A percentile compares a stretch with the other conserved stretches of the same genome.
Conservation (phyloP, 1,140 invertebrate genomes). For the Rhysida immarginata region DNA sequence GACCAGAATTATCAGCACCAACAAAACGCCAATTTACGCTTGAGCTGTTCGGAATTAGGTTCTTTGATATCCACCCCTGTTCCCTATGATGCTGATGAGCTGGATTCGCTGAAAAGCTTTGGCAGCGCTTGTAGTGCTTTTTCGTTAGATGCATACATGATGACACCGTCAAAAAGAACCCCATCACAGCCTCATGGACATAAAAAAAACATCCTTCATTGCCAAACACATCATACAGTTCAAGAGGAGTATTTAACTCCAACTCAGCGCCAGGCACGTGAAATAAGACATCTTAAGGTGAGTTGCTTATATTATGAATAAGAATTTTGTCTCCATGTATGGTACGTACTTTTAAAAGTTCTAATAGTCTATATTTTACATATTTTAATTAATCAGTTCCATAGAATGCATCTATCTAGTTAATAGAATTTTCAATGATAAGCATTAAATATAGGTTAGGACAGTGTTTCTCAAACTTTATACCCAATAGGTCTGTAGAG, state of each 20-base stretch:
- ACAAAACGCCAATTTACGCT: neutral
- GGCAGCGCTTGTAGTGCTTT: conserved; percentile 52
- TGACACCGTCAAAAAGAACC: conserved; percentile 60
- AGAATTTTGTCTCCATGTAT: neutral
- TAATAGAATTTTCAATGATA: neutral
- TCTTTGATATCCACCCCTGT: neutral
- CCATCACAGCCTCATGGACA: conserved; percentile 43
- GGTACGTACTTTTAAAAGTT: neutral
- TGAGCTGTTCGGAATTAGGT: neutral
- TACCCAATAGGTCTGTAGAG: too few relatives aligned
- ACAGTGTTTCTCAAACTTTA: too few relatives aligned
- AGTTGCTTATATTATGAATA: neutral
- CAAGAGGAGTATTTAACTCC: conserved; percentile 68
- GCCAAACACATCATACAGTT: conserved; percentile 53
- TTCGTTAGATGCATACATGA: conserved; percentile 48
- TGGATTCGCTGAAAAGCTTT: conserved; percentile 56
- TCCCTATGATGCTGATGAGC: conserved; percentile 41
- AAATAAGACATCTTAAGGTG: conserved; percentile 49
- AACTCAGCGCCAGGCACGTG: conserved; percentile 60
- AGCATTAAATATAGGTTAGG: neutral
- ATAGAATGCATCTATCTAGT: neutral
- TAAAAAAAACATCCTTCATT: conserved; percentile 66
- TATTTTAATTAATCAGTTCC: neutral
- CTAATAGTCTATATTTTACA: neutral
- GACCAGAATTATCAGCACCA: neutral